These are phyloP conservation scores for Dynastes hyllus DNA, from an alignment of 2,888 invertebrate genomes.

Conservation along the genomic window DNA sequence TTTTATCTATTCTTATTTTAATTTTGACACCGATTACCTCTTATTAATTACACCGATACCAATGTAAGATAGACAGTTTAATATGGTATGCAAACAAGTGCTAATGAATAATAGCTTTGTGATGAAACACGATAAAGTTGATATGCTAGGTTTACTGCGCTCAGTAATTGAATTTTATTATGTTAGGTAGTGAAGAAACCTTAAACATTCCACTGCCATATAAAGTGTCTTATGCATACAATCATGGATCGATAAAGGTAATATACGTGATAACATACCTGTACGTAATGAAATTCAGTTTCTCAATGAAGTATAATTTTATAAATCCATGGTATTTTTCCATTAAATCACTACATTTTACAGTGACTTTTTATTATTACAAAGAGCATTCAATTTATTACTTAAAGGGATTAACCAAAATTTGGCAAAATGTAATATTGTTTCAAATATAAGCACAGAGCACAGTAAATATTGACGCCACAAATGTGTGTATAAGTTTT, in stretches of 20 bases:
- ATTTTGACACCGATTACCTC: too few relatives aligned
- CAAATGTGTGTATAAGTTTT: too few relatives aligned
- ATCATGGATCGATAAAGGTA: not conserved
- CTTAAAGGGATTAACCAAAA: too few relatives aligned
- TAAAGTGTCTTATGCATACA: not conserved
- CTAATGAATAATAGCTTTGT: constrained; percentile 31
- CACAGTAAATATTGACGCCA: too few relatives aligned
- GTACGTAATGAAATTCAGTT: not conserved
- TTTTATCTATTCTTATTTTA: too few relatives aligned
- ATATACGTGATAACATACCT: not conserved
- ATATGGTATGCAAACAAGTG: constrained; percentile 19
- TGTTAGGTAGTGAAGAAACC: constrained; percentile 33
- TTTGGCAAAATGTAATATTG: too few relatives aligned
- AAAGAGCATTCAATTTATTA: too few relatives aligned
- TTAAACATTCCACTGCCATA: constrained; percentile 19
- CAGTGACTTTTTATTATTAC: too few relatives aligned
- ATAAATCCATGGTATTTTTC: too few relatives aligned
- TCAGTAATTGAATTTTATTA: constrained; percentile 34
- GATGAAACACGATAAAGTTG: constrained; percentile 35
- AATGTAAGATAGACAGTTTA: not conserved
- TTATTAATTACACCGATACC: not conserved
- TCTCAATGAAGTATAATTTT: too few relatives aligned
- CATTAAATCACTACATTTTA: too few relatives aligned
- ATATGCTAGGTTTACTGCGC: constrained; percentile 26
- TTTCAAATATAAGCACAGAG: too few relatives aligned